Evolutionary conservation across 2,797 vertebrate species (phyloP).

Genomic region (Hypotaenidia okinawae): DNA sequence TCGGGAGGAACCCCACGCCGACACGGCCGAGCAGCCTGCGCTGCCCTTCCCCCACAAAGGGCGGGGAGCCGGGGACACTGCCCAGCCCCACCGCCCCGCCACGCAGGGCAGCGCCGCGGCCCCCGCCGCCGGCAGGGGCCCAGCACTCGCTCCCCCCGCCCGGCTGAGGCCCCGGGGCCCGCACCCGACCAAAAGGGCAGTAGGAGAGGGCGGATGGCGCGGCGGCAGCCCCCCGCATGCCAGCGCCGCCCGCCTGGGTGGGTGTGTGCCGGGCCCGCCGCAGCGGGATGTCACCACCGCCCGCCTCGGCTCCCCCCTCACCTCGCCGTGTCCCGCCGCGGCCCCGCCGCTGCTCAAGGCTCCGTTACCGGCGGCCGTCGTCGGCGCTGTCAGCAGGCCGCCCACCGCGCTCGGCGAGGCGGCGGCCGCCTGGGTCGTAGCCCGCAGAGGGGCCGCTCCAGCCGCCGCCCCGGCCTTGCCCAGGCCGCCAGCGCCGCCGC

Average conservation of each 20-base stretch:
- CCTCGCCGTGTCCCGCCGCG: slow-evolving; percentile 63
- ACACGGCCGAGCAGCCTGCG: background rate
- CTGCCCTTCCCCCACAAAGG: slow-evolving; percentile 62
- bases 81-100: background rate
- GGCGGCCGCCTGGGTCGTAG: slow-evolving; percentile 66
- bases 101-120: background rate
- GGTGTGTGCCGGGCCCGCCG: background rate
- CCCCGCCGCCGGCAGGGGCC: background rate
- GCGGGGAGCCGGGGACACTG: background rate
- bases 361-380: slow-evolving; percentile 36
- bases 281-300: background rate
- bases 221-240: background rate
- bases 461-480: slow-evolving; percentile 55
- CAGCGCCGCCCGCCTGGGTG: background rate
- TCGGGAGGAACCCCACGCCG: background rate
- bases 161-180: background rate
- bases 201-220: background rate
- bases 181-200: background rate
- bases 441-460: slow-evolving; percentile 53
- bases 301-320: background rate
- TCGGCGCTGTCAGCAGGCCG: slow-evolving; percentile 80
- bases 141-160: background rate
- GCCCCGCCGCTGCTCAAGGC: slow-evolving; percentile 24
- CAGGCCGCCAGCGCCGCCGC: slow-evolving; percentile 78
- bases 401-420: slow-evolving; percentile 76